phyloP scores from a whole-genome alignment of 2,888 invertebrate species.

The Pseudoips prasinana region DNA sequence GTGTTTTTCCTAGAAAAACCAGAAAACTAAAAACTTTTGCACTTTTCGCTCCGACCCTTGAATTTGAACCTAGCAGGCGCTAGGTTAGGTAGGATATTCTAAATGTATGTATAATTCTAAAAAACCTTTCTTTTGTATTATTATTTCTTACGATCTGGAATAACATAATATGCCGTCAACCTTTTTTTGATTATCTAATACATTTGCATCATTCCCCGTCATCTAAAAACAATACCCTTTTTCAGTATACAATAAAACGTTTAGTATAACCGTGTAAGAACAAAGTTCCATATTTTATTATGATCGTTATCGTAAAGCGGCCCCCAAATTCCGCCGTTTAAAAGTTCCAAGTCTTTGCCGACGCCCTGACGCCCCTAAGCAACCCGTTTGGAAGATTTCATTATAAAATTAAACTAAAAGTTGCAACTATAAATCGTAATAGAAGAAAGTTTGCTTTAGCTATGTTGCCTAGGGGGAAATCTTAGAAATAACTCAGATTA shows the following conservation, averaged over 20 bases:
- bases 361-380: slow-evolving; percentile 29
- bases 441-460: slow-evolving; percentile 21
- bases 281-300: slow-evolving; percentile 81
- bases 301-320: slow-evolving; percentile 78
- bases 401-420: slow-evolving; percentile 70
- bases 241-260: slow-evolving; percentile 74
- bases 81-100: too few species aligned
- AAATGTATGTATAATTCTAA: too few species aligned
- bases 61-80: too few species aligned
- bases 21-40: too few species aligned
- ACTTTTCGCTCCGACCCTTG: too few species aligned
- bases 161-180: too few species aligned
- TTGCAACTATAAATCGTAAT: slow-evolving; percentile 32
- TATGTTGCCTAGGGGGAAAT: too few species aligned
- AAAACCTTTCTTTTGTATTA: too few species aligned
- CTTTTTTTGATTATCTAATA: too few species aligned
- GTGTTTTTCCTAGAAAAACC: too few species aligned
- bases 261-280: slow-evolving; percentile 70
- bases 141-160: too few species aligned
- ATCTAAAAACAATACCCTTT: slow-evolving; percentile 49
- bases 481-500: too few species aligned
- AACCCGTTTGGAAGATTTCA: slow-evolving; percentile 66
- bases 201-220: slow-evolving; percentile 18
- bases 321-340: slow-evolving; percentile 61
- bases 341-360: slow-evolving; percentile 48